phyloP scores from a whole-genome alignment of 2,113 vertebrate species.

The Trematomus loennbergii region DNA sequence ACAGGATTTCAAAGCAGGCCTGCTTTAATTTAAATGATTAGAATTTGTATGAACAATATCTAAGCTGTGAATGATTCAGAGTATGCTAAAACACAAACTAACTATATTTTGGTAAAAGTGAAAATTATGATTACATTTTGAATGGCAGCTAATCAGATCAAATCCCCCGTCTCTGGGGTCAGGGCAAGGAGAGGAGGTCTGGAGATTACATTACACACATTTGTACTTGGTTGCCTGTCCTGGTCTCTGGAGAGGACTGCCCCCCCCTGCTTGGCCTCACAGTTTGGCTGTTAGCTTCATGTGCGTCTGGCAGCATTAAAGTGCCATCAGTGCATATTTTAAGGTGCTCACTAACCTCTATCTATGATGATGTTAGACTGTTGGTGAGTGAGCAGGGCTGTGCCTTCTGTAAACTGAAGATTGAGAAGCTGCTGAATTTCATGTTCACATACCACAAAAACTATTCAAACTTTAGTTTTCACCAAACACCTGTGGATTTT shows the following conservation, averaged over 20 bases:
- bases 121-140: too few relatives aligned
- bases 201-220: slow-evolving; percentile 35
- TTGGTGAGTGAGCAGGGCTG: slow-evolving; percentile 1
- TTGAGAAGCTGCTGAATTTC: not conserved
- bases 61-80: too few relatives aligned
- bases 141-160: slow-evolving; percentile 61
- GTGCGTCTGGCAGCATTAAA: not conserved
- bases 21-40: too few relatives aligned
- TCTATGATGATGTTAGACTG: not conserved
- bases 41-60: too few relatives aligned
- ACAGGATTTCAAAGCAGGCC: too few relatives aligned
- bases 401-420: not conserved
- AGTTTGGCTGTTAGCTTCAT: not conserved
- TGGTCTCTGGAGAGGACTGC: not conserved
- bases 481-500: not conserved
- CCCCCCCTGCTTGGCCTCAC: slow-evolving; percentile 24
- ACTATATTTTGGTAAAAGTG: too few relatives aligned
- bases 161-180: not conserved
- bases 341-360: slow-evolving; percentile 7
- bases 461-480: not conserved
- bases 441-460: not conserved
- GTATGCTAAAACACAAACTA: too few relatives aligned
- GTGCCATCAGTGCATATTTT: slow-evolving; percentile 8
- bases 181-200: slow-evolving; percentile 12
- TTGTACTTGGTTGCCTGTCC: slow-evolving; percentile 16